Percentiles rank a stretch among this genome's conserved stretches.
These are phyloP conservation scores for Anguilla japonica DNA, from an alignment of 2,113 vertebrate species.

Conservation along the genomic window DNA sequence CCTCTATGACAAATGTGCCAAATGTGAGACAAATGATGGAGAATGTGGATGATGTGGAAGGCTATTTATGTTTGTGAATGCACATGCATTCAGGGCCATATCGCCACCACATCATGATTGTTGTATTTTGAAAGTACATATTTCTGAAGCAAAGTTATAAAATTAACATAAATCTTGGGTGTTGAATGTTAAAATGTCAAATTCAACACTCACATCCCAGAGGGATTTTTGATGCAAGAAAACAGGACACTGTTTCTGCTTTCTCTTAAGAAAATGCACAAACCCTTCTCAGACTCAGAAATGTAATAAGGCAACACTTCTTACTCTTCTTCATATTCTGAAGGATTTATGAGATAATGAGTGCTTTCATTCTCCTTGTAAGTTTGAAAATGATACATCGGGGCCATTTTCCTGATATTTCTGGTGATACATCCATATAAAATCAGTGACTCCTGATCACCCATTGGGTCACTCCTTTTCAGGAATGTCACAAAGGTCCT, in stretches of 20 bases:
- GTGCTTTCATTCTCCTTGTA: slow-evolving; percentile 37
- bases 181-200: too few relatives aligned
- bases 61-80: not conserved
- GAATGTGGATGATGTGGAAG: not conserved
- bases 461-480: slow-evolving; percentile 33
- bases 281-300: not conserved
- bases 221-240: not conserved
- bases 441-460: slow-evolving; percentile 28
- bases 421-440: slow-evolving; percentile 33
- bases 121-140: too few relatives aligned
- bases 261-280: not conserved
- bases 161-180: too few relatives aligned
- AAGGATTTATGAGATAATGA: slow-evolving; percentile 37
- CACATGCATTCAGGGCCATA: too few relatives aligned
- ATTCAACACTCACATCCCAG: not conserved
- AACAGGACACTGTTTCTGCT: not conserved
- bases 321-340: slow-evolving; percentile 14
- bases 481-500: slow-evolving; percentile 32
- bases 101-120: too few relatives aligned
- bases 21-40: not conserved
- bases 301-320: not conserved
- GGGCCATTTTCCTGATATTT: slow-evolving; percentile 30
- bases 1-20: not conserved
- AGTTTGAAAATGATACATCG: slow-evolving; percentile 31
- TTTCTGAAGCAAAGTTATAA: too few relatives aligned